Conservation (phyloP, 2,888 invertebrate genomes). For the Lasioglossum zephyrum region DNA sequence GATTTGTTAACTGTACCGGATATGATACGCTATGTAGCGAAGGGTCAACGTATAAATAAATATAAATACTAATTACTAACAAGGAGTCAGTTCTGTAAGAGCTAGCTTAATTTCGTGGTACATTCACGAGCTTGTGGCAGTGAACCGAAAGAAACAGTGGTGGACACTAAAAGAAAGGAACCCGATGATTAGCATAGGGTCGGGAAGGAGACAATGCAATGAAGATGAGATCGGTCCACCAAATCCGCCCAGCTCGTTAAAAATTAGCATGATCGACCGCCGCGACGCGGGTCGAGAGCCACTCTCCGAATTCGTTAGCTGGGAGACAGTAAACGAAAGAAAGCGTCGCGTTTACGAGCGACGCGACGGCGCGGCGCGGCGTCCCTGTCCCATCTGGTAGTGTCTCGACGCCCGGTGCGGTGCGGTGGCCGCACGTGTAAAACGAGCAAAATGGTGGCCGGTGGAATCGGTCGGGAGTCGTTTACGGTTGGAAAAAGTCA, state of each 20-base stretch:
- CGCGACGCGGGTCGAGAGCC: background rate
- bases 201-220: background rate
- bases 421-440: slow-evolving; percentile 54
- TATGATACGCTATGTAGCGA: too few species aligned
- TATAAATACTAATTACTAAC: too few species aligned
- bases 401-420: background rate
- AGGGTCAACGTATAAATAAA: too few species aligned
- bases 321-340: slow-evolving; percentile 7
- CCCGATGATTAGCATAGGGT: background rate
- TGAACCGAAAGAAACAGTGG: background rate
- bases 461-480: slow-evolving; percentile 73
- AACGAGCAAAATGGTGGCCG: slow-evolving; percentile 68
- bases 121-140: background rate
- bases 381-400: background rate
- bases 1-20: too few species aligned
- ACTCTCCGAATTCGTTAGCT: slow-evolving; percentile 27
- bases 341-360: slow-evolving; percentile 49
- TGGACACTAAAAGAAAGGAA: background rate
- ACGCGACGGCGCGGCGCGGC: slow-evolving; percentile 3
- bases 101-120: background rate
- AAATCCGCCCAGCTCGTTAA: background rate
- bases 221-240: background rate
- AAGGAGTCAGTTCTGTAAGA: too few species aligned
- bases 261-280: slow-evolving; percentile 14
- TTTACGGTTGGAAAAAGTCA: slow-evolving; percentile 64